Conservation (phyloP, 2,113 vertebrate species). For the Halichoerus grypus region DNA sequence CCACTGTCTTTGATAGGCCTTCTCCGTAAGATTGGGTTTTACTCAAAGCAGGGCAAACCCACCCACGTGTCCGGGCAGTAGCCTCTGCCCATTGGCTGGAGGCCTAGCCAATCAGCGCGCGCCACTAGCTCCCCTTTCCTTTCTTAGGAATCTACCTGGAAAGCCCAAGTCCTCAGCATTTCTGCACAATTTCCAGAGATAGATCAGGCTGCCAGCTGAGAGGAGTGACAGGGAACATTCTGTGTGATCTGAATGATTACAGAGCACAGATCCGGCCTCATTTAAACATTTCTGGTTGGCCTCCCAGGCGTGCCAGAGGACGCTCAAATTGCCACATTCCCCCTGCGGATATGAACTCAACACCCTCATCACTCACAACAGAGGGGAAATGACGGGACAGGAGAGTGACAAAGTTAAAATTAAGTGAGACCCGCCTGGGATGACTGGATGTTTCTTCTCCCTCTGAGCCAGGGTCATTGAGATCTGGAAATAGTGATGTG, state of each 20-base stretch:
- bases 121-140: neutral
- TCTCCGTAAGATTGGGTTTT: neutral
- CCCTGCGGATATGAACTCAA: slow-evolving; percentile 64
- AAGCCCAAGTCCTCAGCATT: neutral
- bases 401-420: neutral
- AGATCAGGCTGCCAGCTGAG: neutral
- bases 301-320: slow-evolving; percentile 57
- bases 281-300: slow-evolving; percentile 61
- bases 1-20: neutral
- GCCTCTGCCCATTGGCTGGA: slow-evolving; percentile 73
- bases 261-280: slow-evolving; percentile 60
- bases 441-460: neutral
- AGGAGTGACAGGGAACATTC: neutral
- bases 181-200: slow-evolving; percentile 29
- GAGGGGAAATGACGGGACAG: slow-evolving; percentile 30
- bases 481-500: slow-evolving; percentile 3
- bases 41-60: neutral
- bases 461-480: neutral
- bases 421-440: rapidly evolving
- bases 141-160: slow-evolving; percentile 36
- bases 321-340: slow-evolving; percentile 17
- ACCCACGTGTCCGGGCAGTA: neutral
- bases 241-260: slow-evolving; percentile 67
- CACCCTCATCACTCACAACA: slow-evolving; percentile 38
- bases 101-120: slow-evolving; percentile 19